Percentiles rank a stretch among this genome's conserved stretches.
phyloP scores from a whole-genome alignment of 2,888 invertebrate species.

The Torymus aiolomorphi region DNA sequence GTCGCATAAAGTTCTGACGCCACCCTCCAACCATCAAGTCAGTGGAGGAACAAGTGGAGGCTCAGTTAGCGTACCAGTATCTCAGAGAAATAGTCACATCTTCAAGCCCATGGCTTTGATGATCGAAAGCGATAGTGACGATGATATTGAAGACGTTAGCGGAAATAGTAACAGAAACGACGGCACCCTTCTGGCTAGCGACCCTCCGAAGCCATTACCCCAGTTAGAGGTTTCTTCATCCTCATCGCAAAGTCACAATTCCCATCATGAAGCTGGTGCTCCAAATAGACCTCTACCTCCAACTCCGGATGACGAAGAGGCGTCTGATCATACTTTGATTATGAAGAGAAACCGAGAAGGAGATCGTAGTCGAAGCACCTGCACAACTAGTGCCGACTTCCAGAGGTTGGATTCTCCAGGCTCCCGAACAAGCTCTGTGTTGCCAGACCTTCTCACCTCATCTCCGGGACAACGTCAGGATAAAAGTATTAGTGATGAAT shows the following conservation, averaged over 20 bases:
- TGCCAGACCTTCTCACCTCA: conserved; percentile 95
- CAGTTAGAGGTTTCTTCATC: conserved; percentile 73
- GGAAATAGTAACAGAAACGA: conserved; percentile 92
- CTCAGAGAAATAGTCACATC: conserved; percentile 89
- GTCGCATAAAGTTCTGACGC: conserved; percentile 73
- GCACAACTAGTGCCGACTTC: conserved; percentile 75
- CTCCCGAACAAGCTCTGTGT: conserved; percentile 91
- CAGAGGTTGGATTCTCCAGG: conserved; percentile 78
- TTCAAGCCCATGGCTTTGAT: conserved; percentile 89
- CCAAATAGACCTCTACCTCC: conserved; percentile 96
- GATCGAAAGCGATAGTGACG: conserved; percentile 80
- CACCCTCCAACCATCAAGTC: conserved; percentile 75
- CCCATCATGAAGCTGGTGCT: conserved; percentile 80
- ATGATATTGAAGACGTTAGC: conserved; percentile 89
- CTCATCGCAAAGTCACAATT: conserved; percentile 72
- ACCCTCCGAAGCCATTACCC: conserved; percentile 95
- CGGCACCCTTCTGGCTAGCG: conserved; percentile 95
- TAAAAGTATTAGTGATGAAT: conserved; percentile 95
- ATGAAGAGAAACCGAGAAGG: conserved; percentile 89
- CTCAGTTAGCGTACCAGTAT: conserved; percentile 77
- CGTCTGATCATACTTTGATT: conserved; percentile 92
- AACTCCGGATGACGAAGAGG: conserved; percentile 94
- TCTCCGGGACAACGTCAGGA: conserved; percentile 92
- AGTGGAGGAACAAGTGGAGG: conserved; percentile 64
- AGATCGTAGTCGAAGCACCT: conserved; percentile 75